Evolutionary conservation across 2,888 invertebrate species (phyloP).

Genomic region (Busseola fusca): DNA sequence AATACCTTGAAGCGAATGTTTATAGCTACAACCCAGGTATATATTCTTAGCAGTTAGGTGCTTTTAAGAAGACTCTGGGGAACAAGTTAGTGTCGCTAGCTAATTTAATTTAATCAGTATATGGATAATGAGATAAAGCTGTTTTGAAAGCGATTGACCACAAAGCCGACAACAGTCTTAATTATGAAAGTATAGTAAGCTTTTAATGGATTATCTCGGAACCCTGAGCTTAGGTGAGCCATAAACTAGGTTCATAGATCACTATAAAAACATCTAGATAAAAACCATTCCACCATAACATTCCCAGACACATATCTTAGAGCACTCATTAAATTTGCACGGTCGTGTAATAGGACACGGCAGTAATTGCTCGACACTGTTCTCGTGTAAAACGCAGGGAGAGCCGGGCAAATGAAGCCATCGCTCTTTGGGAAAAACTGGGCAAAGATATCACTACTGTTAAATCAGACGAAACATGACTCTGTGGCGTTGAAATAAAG

Average conservation of each 20-base stretch:
- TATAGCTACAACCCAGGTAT: slow-evolving; percentile 12
- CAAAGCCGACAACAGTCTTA: not conserved
- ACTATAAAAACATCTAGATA: not conserved
- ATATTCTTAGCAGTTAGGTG: slow-evolving; percentile 1
- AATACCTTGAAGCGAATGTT: not conserved
- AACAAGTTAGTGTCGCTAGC: not conserved
- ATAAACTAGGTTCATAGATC: not conserved
- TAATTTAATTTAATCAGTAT: too few species aligned
- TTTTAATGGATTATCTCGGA: not conserved
- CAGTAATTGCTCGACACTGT: slow-evolving; percentile 72
- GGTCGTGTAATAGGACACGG: slow-evolving; percentile 73
- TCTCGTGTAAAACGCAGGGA: slow-evolving; percentile 60
- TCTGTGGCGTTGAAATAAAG: slow-evolving; percentile 27
- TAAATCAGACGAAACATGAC: slow-evolving; percentile 13
- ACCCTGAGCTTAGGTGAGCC: not conserved
- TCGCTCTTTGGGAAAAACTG: slow-evolving; percentile 63
- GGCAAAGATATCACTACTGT: slow-evolving; percentile 9
- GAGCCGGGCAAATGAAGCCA: slow-evolving; percentile 76
- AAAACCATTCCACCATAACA: not conserved
- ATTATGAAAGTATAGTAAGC: too few species aligned
- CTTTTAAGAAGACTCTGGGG: slow-evolving; percentile 10
- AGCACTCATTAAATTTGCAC: slow-evolving; percentile 78
- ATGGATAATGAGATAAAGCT: too few species aligned
- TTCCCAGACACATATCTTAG: slow-evolving; percentile 45
- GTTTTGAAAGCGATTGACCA: not conserved